Base-by-base conservation (phyloP, 1,140 invertebrate species). In the Archegozetes longisetosus region DNA sequence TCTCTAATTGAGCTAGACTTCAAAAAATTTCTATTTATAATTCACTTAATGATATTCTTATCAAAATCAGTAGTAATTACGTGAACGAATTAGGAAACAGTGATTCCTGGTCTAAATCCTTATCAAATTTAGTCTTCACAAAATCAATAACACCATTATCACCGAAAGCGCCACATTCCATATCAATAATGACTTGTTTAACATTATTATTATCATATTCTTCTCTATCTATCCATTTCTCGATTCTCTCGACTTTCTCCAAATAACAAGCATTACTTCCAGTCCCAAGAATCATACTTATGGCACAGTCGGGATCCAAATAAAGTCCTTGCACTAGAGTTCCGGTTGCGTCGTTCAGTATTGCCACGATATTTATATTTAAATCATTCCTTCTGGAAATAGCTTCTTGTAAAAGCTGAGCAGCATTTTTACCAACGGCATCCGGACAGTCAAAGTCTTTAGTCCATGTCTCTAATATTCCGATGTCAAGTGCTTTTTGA, bases 111-210 rank as follows among this genome's bases (percentile, higher is more conserved):
- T 81, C 78, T 12, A 81, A 69, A 20, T 68, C 66, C 56, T 64
- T 65, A 69, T 88, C 86, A 65, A 80, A 84, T 55, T 84, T 77
- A 6, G 85, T 86, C 64, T 79, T 79, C 26, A 86, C 77, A 66
- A 85, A 85, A 67, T 86, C 81, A 22, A 88, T 66, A 6, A 78
- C 77, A 2, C 85, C 86, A 67, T 86, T 84, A 66, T 88, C 83
- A 13, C 85, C 86, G 69, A 87, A 85, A 20, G 83, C 84, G 64
- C 85, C 85, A 82, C 83, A 86, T 71, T 88, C 85, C 46, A 83
- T 82, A 67, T 88, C 84, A 60, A 88, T 81, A 58, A 86, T 78
- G 47, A 86, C 81, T 80, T 86, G 62, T 23, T 59, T 14, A 13
- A 29, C 25, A 24, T 29, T 9, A n/a, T 4, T 20, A 53, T 57